A percentile compares a stretch with the other conserved stretches of the same genome.
These are phyloP conservation scores for Arenaria interpres DNA, from an alignment of 2,113 vertebrate species.

Conservation along the genomic window DNA sequence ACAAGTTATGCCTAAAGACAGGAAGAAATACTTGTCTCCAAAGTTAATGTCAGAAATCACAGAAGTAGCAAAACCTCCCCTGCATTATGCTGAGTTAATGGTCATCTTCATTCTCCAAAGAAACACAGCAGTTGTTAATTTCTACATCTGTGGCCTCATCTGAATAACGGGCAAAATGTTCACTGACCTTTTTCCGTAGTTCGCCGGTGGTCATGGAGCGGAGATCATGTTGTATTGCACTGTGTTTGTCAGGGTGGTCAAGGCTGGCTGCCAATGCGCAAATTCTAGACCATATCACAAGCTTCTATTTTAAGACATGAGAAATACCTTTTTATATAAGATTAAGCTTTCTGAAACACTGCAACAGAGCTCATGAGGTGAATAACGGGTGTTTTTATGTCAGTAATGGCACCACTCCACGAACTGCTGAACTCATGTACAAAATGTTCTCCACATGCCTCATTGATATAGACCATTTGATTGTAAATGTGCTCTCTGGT, in stretches of 20 bases:
- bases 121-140: background rate
- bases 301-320: slow-evolving; percentile 7
- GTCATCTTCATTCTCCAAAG: background rate
- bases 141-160: background rate
- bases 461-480: slow-evolving; percentile 37
- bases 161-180: slow-evolving; percentile 16
- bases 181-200: background rate
- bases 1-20: background rate
- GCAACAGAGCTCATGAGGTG: background rate
- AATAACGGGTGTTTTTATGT: background rate
- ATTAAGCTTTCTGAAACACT: slow-evolving; percentile 11
- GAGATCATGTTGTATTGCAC: background rate
- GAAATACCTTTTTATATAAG: background rate
- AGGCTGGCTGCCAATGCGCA: background rate
- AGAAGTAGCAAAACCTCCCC: background rate
- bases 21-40: background rate
- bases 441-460: slow-evolving; percentile 50
- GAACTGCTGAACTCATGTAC: slow-evolving; percentile 45
- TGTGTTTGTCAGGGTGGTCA: background rate
- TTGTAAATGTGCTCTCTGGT: slow-evolving; percentile 19
- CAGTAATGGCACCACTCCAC: background rate
- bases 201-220: background rate
- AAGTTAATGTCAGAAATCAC: background rate
- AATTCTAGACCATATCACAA: background rate
- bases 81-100: background rate